phyloP scores from a whole-genome alignment of 2,113 vertebrate genomes.

The Parotia lawesii region DNA sequence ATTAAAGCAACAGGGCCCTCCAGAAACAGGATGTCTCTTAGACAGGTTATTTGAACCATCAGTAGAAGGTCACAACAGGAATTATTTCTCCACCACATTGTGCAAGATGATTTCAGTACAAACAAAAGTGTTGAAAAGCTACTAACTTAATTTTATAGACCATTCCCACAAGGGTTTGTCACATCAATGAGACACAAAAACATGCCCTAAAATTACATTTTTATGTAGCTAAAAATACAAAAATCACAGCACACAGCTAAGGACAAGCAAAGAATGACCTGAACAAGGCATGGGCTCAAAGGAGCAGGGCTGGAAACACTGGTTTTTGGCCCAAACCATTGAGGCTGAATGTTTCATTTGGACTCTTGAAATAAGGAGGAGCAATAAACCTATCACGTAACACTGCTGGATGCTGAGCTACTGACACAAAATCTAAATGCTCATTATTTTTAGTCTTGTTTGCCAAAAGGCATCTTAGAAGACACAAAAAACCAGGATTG shows the following conservation, averaged over 20 bases:
- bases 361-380: not conserved
- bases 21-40: conserved; percentile 50
- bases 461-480: not conserved
- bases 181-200: not conserved
- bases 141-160: not conserved
- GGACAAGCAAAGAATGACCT: not conserved
- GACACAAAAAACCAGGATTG: not conserved
- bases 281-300: not conserved
- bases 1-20: conserved; percentile 44
- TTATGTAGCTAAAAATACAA: not conserved
- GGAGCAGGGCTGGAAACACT: not conserved
- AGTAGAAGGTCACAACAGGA: conserved; percentile 33
- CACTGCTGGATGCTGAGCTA: not conserved
- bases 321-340: not conserved
- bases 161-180: not conserved
- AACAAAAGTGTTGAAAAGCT: conserved; percentile 14
- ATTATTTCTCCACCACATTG: conserved; percentile 17
- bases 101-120: not conserved
- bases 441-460: not conserved
- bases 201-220: not conserved
- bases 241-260: not conserved
- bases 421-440: not conserved
- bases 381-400: not conserved
- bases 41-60: conserved; percentile 51
- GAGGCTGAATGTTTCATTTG: not conserved